These are phyloP conservation scores for Erinaceus europaeus DNA, from an alignment of 2,113 vertebrate genomes.

Conservation along the genomic window DNA sequence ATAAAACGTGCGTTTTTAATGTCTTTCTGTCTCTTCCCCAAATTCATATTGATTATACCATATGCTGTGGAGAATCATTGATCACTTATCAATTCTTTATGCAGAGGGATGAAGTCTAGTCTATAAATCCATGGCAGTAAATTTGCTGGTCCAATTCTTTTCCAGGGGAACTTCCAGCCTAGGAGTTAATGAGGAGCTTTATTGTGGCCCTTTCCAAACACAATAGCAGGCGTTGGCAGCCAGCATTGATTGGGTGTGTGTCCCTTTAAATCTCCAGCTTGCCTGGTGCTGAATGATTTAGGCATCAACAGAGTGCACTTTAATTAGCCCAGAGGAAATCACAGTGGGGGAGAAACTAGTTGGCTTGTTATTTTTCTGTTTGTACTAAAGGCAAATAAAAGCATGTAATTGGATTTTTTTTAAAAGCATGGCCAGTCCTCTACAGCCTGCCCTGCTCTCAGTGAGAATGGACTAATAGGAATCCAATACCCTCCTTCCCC, in stretches of 20 bases:
- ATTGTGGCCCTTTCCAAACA: not conserved
- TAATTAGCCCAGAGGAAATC: conserved; percentile 81
- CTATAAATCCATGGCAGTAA: conserved; percentile 60
- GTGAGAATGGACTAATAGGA: conserved; percentile 47
- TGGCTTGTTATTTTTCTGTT: conserved; percentile 76
- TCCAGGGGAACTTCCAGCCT: not conserved
- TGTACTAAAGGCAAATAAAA: conserved; percentile 76
- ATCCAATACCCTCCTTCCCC: not conserved
- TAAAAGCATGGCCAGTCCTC: conserved; percentile 49
- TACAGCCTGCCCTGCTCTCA: conserved; percentile 61
- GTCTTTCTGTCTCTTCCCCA: conserved; percentile 50
- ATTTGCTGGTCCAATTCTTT: conserved; percentile 33
- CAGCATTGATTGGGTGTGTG: not conserved
- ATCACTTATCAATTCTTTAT: conserved; percentile 69
- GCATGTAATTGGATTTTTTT: conserved; percentile 73
- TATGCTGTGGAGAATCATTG: conserved; percentile 37
- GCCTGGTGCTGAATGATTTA: conserved; percentile 39
- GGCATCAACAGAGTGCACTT: conserved; percentile 68
- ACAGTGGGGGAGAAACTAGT: conserved; percentile 73
- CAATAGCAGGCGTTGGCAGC: not conserved
- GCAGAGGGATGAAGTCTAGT: conserved; percentile 57
- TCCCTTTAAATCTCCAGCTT: conserved; percentile 65
- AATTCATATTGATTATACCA: conserved; percentile 44
- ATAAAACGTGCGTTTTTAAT: conserved; percentile 68
- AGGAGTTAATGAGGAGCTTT: not conserved